Conservation (phyloP, 2,888 invertebrate genomes). For the Therioaphis trifolii region DNA sequence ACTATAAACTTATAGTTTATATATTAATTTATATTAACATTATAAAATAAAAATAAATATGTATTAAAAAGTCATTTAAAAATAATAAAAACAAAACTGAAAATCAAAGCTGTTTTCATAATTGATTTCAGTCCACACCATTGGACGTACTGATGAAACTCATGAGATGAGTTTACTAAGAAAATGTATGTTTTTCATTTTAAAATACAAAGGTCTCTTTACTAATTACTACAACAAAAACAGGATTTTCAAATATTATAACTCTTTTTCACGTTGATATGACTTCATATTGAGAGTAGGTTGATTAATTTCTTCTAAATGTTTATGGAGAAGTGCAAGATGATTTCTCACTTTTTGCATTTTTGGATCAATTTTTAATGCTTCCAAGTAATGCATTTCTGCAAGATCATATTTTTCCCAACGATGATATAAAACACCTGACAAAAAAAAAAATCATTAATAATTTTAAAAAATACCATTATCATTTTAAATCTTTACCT, state of each 20-base stretch:
- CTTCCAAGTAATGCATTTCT: conserved; percentile 79
- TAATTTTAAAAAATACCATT: not conserved
- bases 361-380: conserved; percentile 79
- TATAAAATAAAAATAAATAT: no score
- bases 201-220: no score
- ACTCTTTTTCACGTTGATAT: not conserved
- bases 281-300: conserved; percentile 36
- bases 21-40: no score
- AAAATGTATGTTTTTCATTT: no score
- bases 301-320: conserved; percentile 41
- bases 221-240: no score
- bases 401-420: conserved; percentile 85
- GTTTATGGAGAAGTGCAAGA: conserved; percentile 71
- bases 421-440: conserved; percentile 91
- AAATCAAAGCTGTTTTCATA: no score
- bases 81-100: no score
- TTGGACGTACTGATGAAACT: no score
- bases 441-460: conserved; percentile 40
- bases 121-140: no score
- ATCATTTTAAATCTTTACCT: conserved; percentile 72
- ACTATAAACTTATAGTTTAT: no score
- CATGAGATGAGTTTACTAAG: no score
- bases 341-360: conserved; percentile 79
- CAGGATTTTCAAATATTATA: not conserved
- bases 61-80: no score